Conservation (phyloP, 2,113 vertebrate genomes). For the Nycticebus coucang region DNA sequence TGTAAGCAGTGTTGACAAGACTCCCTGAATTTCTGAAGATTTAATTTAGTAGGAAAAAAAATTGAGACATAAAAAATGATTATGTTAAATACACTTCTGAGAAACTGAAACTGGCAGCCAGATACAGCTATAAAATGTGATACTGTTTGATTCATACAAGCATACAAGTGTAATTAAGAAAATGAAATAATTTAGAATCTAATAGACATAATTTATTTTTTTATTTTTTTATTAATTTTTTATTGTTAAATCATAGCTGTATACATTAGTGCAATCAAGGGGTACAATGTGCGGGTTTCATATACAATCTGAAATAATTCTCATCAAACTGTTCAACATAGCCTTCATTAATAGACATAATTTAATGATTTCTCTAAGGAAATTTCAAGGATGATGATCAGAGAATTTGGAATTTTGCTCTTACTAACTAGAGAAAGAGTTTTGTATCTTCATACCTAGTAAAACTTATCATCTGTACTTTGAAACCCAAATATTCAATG, state of each 20-base stretch:
- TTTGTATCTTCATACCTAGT: background rate
- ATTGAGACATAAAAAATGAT: background rate
- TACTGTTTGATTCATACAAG: background rate
- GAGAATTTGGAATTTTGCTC: conserved; percentile 39
- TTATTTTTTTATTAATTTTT: no score
- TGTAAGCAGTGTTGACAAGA: background rate
- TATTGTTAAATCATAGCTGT: no score
- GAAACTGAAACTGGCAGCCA: background rate
- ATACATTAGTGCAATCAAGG: no score
- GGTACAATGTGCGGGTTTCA: no score
- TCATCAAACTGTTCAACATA: no score
- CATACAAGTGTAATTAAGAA: conserved; percentile 66
- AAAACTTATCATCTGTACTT: background rate
- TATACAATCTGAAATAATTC: no score
- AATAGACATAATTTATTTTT: conserved; percentile 68
- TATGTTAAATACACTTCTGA: background rate
- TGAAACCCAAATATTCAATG: background rate
- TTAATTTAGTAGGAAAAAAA: background rate
- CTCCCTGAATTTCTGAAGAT: background rate
- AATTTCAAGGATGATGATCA: conserved; percentile 44
- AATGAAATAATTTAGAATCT: conserved; percentile 40
- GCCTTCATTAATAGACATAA: conserved; percentile 67
- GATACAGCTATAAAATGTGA: background rate
- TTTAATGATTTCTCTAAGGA: conserved; percentile 37
- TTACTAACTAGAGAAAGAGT: conserved; percentile 10